These are phyloP conservation scores for Galbula dea DNA, from an alignment of 2,113 vertebrate genomes.

Conservation along the genomic window DNA sequence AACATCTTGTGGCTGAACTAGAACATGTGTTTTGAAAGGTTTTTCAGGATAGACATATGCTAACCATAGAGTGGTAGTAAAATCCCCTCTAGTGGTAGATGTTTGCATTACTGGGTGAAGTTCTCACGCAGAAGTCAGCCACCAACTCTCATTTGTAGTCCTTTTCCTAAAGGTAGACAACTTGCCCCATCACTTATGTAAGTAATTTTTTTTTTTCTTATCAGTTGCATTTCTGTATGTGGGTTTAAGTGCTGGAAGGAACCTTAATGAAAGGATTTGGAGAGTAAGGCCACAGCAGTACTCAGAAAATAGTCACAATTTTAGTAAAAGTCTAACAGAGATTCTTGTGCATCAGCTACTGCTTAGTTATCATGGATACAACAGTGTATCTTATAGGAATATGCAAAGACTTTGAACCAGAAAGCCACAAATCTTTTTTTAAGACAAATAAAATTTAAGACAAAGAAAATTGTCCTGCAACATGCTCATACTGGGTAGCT, in stretches of 20 bases:
- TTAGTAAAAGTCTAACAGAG: not conserved
- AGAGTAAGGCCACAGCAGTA: not conserved
- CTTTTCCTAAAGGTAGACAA: not conserved
- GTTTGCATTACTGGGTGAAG: not conserved
- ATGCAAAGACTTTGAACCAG: not conserved
- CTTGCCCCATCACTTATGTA: not conserved
- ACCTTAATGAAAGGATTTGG: not conserved
- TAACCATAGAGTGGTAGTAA: conserved; percentile 38
- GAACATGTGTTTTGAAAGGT: not conserved
- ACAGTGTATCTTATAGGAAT: not conserved
- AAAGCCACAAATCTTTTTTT: not conserved
- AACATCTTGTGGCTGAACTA: not conserved
- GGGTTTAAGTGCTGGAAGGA: not conserved
- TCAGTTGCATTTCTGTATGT: not conserved
- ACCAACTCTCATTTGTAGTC: not conserved
- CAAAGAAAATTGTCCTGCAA: not conserved
- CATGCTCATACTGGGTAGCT: not conserved
- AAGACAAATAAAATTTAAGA: not conserved
- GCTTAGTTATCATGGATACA: not conserved
- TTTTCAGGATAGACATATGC: not conserved
- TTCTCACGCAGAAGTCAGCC: not conserved
- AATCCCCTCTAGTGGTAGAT: conserved; percentile 37
- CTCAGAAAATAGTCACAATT: not conserved
- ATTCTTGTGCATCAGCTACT: not conserved
- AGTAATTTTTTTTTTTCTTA: not conserved